These are phyloP conservation scores for Catharus fuscescens DNA, from an alignment of 2,113 vertebrate genomes.

Conservation along the genomic window DNA sequence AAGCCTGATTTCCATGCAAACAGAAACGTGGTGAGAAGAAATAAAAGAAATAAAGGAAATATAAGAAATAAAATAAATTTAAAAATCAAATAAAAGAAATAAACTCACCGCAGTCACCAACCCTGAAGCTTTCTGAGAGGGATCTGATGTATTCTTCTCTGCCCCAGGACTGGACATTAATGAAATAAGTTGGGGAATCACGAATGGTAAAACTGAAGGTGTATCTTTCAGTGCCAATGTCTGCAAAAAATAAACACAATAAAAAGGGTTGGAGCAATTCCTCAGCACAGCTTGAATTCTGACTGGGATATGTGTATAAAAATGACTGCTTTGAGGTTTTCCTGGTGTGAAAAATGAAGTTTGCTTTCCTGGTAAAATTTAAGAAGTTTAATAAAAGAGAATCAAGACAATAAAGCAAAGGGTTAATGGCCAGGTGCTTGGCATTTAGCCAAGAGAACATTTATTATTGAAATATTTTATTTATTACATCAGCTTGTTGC, in stretches of 20 bases:
- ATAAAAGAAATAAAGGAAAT: not conserved
- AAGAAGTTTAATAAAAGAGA: no score
- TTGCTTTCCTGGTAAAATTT: no score
- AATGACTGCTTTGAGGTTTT: fast-evolving
- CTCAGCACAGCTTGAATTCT: not conserved
- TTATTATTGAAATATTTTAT: no score
- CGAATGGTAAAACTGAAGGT: conserved; percentile 91
- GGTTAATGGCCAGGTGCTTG: no score
- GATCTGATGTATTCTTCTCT: conserved; percentile 81
- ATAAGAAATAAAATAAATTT: not conserved
- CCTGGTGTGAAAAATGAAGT: no score
- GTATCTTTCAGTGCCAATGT: conserved; percentile 86
- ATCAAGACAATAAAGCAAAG: no score
- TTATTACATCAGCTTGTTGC: no score
- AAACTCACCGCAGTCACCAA: conserved; percentile 90
- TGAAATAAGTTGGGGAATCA: conserved; percentile 85
- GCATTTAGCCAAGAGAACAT: no score
- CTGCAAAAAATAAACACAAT: conserved; percentile 72
- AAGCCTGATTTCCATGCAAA: not conserved
- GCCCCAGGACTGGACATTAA: conserved; percentile 91
- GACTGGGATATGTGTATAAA: not conserved
- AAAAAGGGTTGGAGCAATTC: not conserved
- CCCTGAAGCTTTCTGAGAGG: conserved; percentile 82
- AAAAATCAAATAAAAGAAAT: not conserved
- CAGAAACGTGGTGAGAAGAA: conserved; percentile 6